Evolutionary conservation across 2,888 invertebrate species (phyloP), one percentile per base, ranked within the genome.

Genomic region (Gisinianus flammeolus): DNA sequence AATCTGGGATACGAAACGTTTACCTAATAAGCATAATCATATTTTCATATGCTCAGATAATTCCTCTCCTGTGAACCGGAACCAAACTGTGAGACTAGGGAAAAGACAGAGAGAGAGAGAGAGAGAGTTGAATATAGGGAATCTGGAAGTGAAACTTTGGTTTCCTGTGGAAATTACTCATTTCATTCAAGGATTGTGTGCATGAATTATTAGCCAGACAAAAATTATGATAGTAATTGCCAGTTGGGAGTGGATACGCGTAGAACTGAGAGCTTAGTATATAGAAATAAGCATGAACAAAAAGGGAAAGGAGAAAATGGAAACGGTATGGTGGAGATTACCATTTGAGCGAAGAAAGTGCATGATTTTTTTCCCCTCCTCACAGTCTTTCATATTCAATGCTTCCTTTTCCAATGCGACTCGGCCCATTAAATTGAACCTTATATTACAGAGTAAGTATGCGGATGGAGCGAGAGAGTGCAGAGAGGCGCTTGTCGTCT

Each of bases 331-430:
- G 58, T 44, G 44, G 44, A 16, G 44, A 44, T 44, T 44, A 58
- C 2, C 58, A 26, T 58, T 26, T 24, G 22, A 22, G 4, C 22
- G 26, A 24, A 26, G 22, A 44, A 44, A 44, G 19, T 44, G 12
- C 44, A 44, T n/a, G n/a, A 19, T 44, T 44, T 44, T 6, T 16
- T 19, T 44, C 44, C 19, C 44, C 19, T 44, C 19, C 35, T 44
- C 44, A 16, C 70, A 54, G 52, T 54, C 28, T 44, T 70, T 70
- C 70, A 70, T 70, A 70, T 52, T 70, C 70, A 28, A 54, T 70
- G 70, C 52, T 70, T 70, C 70, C 70, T 44, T 70, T 70, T 70
- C 70, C 70, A 26, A 70, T 70, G 70, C 26, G 70, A 70, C 52
- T 52, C 54, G 54, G 28, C 28, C 54, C 54, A 44, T 44, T 16